Percentiles rank a stretch among this genome's conserved stretches.
These are phyloP conservation scores for Bagarius yarrelli DNA, from an alignment of 2,113 vertebrate genomes.

Conservation along the genomic window DNA sequence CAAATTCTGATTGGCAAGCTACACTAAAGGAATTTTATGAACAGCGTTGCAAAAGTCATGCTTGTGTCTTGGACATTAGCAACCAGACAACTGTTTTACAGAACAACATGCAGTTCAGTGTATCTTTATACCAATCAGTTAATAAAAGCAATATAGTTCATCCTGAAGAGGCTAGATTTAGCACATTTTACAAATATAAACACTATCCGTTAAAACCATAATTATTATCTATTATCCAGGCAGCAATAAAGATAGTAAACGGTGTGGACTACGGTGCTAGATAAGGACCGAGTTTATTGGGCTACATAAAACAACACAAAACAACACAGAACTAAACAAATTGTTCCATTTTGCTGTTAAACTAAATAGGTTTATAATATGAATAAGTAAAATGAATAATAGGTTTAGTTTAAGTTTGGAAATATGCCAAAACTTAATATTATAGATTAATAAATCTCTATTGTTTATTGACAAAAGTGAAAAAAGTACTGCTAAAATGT, in stretches of 20 bases:
- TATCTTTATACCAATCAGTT: neutral
- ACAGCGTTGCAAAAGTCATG: neutral
- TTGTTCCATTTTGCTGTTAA: too few species aligned
- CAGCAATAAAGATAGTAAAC: neutral
- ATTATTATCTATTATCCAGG: neutral
- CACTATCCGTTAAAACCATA: neutral
- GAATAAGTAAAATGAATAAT: too few species aligned
- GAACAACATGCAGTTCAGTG: neutral
- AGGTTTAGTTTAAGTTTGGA: too few species aligned
- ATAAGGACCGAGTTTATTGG: too few species aligned
- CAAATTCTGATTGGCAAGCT: neutral
- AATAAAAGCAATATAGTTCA: too few species aligned
- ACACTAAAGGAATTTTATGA: neutral
- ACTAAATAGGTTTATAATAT: too few species aligned
- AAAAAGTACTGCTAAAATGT: too few species aligned
- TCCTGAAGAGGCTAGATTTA: conserved; percentile 27
- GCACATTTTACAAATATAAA: neutral
- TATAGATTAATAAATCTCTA: too few species aligned
- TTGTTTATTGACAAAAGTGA: too few species aligned
- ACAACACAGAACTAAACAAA: too few species aligned
- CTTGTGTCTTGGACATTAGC: conserved; percentile 45
- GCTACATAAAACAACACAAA: too few species aligned
- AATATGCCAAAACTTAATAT: too few species aligned
- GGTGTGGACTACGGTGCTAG: neutral
- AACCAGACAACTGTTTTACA: neutral